Conservation (phyloP, 2,797 vertebrate genomes). For the Heliangelus exortis region DNA sequence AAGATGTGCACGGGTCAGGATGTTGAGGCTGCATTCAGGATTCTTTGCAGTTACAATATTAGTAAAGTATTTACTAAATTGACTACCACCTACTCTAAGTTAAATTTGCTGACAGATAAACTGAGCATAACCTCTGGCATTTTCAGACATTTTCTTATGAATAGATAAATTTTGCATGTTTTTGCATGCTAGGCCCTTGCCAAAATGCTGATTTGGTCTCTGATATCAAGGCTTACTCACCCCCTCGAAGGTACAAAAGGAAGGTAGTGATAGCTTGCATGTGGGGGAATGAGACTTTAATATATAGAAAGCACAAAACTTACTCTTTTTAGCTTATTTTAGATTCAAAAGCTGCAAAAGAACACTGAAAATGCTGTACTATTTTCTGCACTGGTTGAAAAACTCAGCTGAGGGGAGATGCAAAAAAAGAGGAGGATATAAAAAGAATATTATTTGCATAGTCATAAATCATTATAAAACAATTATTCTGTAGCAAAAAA, state of each 20-base stretch:
- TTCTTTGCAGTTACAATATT: constrained; percentile 43
- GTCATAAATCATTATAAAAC: constrained; percentile 67
- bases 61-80: constrained; percentile 72
- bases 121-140: constrained; percentile 65
- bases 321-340: neutral
- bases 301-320: constrained; percentile 27
- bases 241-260: constrained; percentile 22
- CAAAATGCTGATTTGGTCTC: constrained; percentile 63
- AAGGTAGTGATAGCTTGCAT: constrained; percentile 23
- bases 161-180: constrained; percentile 42
- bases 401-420: constrained; percentile 23
- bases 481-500: constrained; percentile 65
- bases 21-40: constrained; percentile 37
- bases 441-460: constrained; percentile 73
- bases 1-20: neutral
- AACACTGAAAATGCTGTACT: constrained; percentile 39
- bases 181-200: constrained; percentile 64
- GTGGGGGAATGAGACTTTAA: neutral
- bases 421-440: constrained; percentile 44
- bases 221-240: constrained; percentile 30
- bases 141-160: constrained; percentile 69
- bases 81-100: constrained; percentile 68
- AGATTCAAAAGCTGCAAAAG: constrained; percentile 45
- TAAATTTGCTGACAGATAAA: constrained; percentile 73
- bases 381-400: constrained; percentile 49